Percentiles rank a stretch among this genome's conserved stretches.
These are phyloP conservation scores for Acleris sparsana DNA, from an alignment of 2,888 invertebrate species.

Conservation along the genomic window DNA sequence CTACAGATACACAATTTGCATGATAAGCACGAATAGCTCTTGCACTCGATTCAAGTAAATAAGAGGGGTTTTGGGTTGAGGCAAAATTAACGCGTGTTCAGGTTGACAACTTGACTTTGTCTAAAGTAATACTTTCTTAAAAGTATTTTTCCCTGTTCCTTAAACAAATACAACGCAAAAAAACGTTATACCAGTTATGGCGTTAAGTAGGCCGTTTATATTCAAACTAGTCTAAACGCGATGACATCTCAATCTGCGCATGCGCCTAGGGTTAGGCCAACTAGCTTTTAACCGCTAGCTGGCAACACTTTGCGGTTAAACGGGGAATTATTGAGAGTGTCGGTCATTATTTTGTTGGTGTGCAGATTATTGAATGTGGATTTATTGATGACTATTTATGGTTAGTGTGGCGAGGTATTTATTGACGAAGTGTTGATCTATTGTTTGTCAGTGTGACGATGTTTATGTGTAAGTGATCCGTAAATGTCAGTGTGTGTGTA, in stretches of 20 bases:
- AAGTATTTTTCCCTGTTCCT: neutral
- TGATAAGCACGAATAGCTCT: no score
- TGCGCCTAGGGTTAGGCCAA: conserved; percentile 42
- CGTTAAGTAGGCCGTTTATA: conserved; percentile 71
- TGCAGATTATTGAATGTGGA: conserved; percentile 1
- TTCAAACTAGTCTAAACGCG: conserved; percentile 60
- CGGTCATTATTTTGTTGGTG: neutral
- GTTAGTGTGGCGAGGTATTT: neutral
- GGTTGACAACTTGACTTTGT: neutral
- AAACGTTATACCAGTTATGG: conserved; percentile 25
- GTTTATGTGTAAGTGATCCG: neutral
- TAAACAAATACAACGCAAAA: conserved; percentile 6
- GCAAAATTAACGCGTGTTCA: no score
- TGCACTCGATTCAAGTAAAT: no score
- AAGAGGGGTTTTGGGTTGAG: no score
- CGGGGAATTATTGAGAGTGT: conserved; percentile 4
- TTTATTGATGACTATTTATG: conserved; percentile 3
- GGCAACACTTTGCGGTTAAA: conserved; percentile 4
- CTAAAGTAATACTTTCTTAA: neutral
- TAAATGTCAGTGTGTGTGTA: no score
- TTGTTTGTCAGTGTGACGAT: neutral
- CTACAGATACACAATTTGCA: no score
- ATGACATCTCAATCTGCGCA: conserved; percentile 75
- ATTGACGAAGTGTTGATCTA: neutral
- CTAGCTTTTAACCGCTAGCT: conserved; percentile 5